Evolutionary conservation across 1,140 invertebrate species (phyloP).

Genomic region (Bombus polaris): DNA sequence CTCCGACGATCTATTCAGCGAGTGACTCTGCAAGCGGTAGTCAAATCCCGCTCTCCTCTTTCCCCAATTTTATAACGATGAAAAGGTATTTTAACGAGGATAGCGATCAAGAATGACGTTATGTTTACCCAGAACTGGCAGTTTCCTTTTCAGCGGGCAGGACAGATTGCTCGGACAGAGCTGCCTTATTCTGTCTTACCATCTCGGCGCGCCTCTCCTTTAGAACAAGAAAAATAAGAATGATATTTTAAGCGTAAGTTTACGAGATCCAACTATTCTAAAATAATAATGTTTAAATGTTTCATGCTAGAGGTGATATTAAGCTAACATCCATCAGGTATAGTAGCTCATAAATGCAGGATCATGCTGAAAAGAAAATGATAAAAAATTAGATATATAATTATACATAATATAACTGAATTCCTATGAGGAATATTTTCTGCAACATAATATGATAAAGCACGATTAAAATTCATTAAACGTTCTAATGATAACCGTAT

Average conservation of each 20-base stretch:
- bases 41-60: conserved; percentile 41
- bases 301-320: conserved; percentile 55
- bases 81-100: conserved; percentile 46
- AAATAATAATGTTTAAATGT: conserved; percentile 20
- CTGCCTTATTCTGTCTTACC: conserved; percentile 93
- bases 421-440: background rate
- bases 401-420: conserved; percentile 6
- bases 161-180: conserved; percentile 76
- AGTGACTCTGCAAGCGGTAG: conserved; percentile 43
- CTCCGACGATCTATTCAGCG: conserved; percentile 46
- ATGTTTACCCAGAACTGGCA: conserved; percentile 85
- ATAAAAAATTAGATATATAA: conserved; percentile 5
- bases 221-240: conserved; percentile 70
- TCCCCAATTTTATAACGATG: conserved; percentile 38
- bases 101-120: conserved; percentile 11
- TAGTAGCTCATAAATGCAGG: conserved; percentile 35
- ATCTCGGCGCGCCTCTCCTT: conserved; percentile 93
- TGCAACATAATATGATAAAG: conserved; percentile 56
- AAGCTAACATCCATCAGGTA: conserved; percentile 49
- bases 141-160: conserved; percentile 80
- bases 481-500: conserved; percentile 22
- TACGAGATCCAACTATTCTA: background rate
- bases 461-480: conserved; percentile 40
- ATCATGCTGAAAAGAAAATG: conserved; percentile 50
- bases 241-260: background rate